Conservation (phyloP, 2,888 invertebrate species). For the Epiblema foenella region DNA sequence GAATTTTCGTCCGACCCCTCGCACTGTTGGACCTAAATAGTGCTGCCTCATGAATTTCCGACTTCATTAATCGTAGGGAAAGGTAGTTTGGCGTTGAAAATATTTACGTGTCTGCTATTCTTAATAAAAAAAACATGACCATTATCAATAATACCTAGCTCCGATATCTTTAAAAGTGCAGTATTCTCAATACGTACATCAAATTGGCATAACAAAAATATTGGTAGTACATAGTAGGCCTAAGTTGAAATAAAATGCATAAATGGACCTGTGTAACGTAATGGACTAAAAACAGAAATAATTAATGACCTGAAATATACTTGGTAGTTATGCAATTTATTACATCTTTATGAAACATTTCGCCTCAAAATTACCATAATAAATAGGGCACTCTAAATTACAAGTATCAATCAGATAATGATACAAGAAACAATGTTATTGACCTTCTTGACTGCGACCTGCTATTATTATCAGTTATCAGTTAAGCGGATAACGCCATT, state of each 20-base stretch:
- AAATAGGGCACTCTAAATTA: neutral
- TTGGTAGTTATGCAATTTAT: too few species aligned
- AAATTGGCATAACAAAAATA: too few species aligned
- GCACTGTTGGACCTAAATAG: slow-evolving; percentile 33
- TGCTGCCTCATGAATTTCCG: slow-evolving; percentile 40
- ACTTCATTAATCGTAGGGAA: slow-evolving; percentile 28
- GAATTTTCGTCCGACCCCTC: slow-evolving; percentile 54
- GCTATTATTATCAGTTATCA: slow-evolving; percentile 45
- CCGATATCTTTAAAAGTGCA: too few species aligned
- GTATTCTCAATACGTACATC: too few species aligned
- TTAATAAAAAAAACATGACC: too few species aligned
- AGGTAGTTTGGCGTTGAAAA: slow-evolving; percentile 12
- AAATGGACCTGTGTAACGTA: too few species aligned
- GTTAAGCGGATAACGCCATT: slow-evolving; percentile 55
- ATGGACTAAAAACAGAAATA: too few species aligned
- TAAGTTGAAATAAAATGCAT: too few species aligned
- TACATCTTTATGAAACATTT: too few species aligned
- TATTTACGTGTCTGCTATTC: slow-evolving; percentile 18
- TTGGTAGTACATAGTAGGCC: too few species aligned
- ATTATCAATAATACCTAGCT: neutral
- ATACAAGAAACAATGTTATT: slow-evolving; percentile 21
- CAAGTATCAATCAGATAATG: neutral
- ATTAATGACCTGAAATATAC: too few species aligned
- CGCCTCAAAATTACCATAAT: too few species aligned
- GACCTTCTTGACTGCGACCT: slow-evolving; percentile 44